Percentiles rank a stretch among this genome's conserved stretches.
Conservation (phyloP, 2,113 vertebrate species). For the Xenotilapia leptura region DNA sequence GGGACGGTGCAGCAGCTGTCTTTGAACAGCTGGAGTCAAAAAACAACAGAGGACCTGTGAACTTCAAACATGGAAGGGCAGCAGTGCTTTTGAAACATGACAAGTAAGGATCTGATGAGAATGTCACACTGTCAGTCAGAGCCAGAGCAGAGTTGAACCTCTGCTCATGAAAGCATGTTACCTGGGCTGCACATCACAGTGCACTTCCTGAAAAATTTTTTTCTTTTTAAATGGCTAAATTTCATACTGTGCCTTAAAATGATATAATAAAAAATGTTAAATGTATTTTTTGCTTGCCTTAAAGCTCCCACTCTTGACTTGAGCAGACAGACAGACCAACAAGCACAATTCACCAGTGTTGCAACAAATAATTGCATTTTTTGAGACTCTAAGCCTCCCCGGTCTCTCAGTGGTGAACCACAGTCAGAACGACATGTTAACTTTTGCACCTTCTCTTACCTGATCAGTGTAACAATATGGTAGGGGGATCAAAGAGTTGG, state of each 20-base stretch:
- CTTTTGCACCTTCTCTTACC: background rate
- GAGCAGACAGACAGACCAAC: background rate
- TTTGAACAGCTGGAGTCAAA: constrained; percentile 30
- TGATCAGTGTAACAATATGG: background rate
- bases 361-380: background rate
- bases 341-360: background rate
- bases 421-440: background rate
- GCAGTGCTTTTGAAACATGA: constrained; percentile 35
- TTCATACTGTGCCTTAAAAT: background rate
- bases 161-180: background rate
- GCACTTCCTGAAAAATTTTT: fast-evolving
- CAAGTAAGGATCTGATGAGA: constrained; percentile 29
- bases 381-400: background rate
- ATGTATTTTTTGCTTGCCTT: background rate
- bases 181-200: background rate
- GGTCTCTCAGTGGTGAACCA: background rate
- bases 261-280: background rate
- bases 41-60: constrained; percentile 24
- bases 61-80: constrained; percentile 32
- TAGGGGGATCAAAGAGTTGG: background rate
- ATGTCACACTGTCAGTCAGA: constrained; percentile 29
- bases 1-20: background rate
- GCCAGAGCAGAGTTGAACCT: background rate
- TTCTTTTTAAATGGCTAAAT: background rate
- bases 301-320: background rate